Evolutionary conservation across 2,113 vertebrate genomes (phyloP).

Genomic region (Pterophyllum scalare): DNA sequence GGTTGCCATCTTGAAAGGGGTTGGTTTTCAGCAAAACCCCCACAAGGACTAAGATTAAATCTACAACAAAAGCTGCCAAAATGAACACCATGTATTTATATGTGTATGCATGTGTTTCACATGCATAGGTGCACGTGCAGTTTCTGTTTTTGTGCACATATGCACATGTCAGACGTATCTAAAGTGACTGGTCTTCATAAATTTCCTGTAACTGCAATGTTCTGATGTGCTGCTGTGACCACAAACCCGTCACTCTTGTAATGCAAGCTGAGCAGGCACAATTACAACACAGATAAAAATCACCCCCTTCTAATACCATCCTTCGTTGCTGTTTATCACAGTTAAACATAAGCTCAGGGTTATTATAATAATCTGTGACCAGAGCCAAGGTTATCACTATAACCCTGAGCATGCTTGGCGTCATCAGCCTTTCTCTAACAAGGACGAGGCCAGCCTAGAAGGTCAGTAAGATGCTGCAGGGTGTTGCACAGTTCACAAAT

Average conservation of each 20-base stretch:
- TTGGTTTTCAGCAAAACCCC: no score
- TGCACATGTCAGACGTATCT: neutral
- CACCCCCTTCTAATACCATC: neutral
- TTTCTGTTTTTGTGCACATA: neutral
- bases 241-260: neutral
- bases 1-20: no score
- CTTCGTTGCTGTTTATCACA: neutral
- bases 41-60: no score
- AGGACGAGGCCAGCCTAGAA: neutral
- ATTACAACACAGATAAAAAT: neutral
- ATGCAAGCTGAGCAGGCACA: neutral
- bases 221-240: neutral
- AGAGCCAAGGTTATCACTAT: neutral
- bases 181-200: neutral
- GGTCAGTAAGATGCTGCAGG: neutral
- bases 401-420: neutral
- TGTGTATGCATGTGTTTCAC: neutral
- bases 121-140: neutral
- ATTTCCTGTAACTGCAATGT: conserved; percentile 13
- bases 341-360: conserved; percentile 22
- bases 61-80: no score
- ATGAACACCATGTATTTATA: neutral
- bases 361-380: neutral
- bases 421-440: neutral
- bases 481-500: neutral